phyloP scores from a whole-genome alignment of 2,113 vertebrate genomes.

The Tricholaema leucomelas region DNA sequence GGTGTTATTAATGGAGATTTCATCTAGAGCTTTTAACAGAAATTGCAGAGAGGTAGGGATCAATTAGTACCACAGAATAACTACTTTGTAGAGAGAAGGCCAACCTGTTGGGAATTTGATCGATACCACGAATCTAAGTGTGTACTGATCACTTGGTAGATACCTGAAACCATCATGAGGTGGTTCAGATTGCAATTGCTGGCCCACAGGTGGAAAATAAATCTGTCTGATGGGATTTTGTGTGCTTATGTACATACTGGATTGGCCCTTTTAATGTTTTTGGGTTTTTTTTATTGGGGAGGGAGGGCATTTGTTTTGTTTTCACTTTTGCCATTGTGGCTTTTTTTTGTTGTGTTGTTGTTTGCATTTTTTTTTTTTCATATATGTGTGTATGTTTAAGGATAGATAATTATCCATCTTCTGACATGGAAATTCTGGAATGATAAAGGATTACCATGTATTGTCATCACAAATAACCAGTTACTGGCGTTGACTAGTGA shows the following conservation, averaged over 20 bases:
- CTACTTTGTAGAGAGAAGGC: not conserved
- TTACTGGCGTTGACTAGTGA: not conserved
- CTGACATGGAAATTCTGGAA: not conserved
- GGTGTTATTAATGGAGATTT: not conserved
- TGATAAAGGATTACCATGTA: not conserved
- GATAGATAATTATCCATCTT: not conserved
- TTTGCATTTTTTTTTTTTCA: too few relatives aligned
- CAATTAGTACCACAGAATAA: not conserved
- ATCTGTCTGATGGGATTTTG: not conserved
- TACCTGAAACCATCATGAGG: not conserved
- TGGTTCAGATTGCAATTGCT: not conserved
- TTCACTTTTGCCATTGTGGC: not conserved
- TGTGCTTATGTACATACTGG: not conserved
- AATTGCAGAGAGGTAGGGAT: not conserved
- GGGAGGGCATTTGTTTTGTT: too few relatives aligned
- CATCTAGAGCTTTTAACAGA: not conserved
- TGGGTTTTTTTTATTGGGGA: not conserved
- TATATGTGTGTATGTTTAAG: not conserved
- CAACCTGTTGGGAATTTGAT: not conserved
- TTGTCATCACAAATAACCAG: not conserved
- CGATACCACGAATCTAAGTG: not conserved
- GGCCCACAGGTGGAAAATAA: not conserved
- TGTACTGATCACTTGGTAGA: not conserved
- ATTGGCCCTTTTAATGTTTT: not conserved
- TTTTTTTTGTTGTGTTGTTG: rapidly evolving